Conservation (phyloP, 1,140 invertebrate genomes). For the Panulirus ornatus region DNA sequence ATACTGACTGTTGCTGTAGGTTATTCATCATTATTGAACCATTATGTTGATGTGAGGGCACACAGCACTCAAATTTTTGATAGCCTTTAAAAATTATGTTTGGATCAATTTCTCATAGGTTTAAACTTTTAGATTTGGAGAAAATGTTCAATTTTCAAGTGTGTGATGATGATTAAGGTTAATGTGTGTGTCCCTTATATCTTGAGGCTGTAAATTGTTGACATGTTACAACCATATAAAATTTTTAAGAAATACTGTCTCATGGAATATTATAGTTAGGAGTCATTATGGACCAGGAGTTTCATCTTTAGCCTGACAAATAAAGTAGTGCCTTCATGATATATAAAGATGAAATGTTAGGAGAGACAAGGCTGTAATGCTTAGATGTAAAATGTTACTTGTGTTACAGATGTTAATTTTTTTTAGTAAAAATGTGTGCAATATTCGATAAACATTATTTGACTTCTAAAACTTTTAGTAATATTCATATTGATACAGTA, state of each 20-base stretch:
- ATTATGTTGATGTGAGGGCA: not conserved
- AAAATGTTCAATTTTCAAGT: not conserved
- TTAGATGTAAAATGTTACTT: slow-evolving; percentile 21
- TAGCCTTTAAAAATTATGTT: not conserved
- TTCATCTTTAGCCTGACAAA: slow-evolving; percentile 66
- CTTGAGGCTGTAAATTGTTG: slow-evolving; percentile 41
- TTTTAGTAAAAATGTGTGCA: slow-evolving; percentile 33
- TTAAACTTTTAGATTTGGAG: not conserved
- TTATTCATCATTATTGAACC: not conserved
- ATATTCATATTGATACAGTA: too few relatives aligned
- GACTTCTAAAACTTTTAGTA: not conserved
- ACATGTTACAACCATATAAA: slow-evolving; percentile 42
- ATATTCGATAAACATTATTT: slow-evolving; percentile 41
- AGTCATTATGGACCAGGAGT: slow-evolving; percentile 60
- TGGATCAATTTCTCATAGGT: too few relatives aligned
- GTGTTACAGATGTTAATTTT: slow-evolving; percentile 31
- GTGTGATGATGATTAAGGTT: not conserved
- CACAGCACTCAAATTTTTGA: not conserved
- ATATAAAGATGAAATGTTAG: slow-evolving; percentile 54
- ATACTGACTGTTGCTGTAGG: slow-evolving; percentile 35
- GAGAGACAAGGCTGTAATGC: slow-evolving; percentile 54
- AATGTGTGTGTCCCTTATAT: slow-evolving; percentile 2
- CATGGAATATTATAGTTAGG: slow-evolving; percentile 36
- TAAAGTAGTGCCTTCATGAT: slow-evolving; percentile 69
- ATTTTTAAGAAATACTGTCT: slow-evolving; percentile 35